Evolutionary conservation across 2,888 invertebrate species (phyloP).

Genomic region (Nephrotoma appendiculata): DNA sequence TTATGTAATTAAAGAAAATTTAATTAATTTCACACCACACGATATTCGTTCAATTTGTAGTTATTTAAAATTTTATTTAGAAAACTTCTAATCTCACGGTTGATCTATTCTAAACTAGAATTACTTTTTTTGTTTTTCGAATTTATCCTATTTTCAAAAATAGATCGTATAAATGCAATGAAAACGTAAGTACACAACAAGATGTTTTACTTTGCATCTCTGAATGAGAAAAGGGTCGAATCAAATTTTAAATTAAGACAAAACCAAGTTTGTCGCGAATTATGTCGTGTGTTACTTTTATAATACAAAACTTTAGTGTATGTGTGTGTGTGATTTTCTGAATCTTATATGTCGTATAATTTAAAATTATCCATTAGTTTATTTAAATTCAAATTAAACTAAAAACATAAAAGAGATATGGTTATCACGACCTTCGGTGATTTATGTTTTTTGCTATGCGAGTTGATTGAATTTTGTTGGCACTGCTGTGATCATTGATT

Average conservation of each 20-base stretch:
- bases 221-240: background rate
- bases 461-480: slow-evolving; percentile 16
- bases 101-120: background rate
- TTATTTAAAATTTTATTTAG: background rate
- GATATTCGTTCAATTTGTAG: background rate
- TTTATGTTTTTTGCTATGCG: background rate
- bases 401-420: background rate
- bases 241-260: background rate
- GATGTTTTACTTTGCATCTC: background rate
- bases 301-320: background rate
- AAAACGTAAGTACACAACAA: background rate
- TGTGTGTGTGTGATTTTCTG: background rate
- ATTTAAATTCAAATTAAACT: background rate
- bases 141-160: background rate
- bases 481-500: slow-evolving; percentile 25
- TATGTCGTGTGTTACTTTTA: background rate
- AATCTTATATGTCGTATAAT: background rate
- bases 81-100: background rate
- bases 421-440: background rate
- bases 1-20: background rate
- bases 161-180: background rate
- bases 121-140: background rate
- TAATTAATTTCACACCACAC: background rate
- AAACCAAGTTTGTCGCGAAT: background rate
- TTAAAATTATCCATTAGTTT: background rate